phyloP scores from a whole-genome alignment of 2,888 invertebrate species.

The Agrotis puta region DNA sequence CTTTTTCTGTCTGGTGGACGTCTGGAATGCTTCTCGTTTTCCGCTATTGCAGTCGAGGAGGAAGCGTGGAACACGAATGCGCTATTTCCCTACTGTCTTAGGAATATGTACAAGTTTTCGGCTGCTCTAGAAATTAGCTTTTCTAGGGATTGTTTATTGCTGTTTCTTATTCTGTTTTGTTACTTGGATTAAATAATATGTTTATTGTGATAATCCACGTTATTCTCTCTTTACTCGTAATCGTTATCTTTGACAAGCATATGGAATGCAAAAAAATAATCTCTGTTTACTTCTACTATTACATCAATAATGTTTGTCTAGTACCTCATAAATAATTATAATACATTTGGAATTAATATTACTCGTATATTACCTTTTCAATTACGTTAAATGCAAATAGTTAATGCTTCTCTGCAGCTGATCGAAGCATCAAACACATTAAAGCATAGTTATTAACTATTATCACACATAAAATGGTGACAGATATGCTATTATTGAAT shows the following conservation, averaged over 20 bases:
- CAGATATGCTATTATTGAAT: slow-evolving; percentile 27
- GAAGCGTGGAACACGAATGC: slow-evolving; percentile 39
- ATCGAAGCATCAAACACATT: slow-evolving; percentile 22
- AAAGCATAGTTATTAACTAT: slow-evolving; percentile 5
- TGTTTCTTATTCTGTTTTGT: slow-evolving; percentile 1
- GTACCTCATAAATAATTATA: too few species aligned
- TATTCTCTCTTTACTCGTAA: too few species aligned
- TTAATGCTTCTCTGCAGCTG: neutral
- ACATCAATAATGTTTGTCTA: too few species aligned
- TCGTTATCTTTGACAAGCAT: too few species aligned
- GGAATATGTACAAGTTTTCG: slow-evolving; percentile 25
- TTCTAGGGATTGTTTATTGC: slow-evolving; percentile 3
- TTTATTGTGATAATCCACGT: neutral
- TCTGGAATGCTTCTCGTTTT: slow-evolving; percentile 57
- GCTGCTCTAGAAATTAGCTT: slow-evolving; percentile 11
- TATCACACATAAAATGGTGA: slow-evolving; percentile 4
- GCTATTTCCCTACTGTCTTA: slow-evolving; percentile 31
- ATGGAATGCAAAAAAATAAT: too few species aligned
- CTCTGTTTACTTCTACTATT: too few species aligned
- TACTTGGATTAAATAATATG: neutral
- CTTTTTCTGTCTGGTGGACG: slow-evolving; percentile 60
- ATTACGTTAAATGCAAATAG: slow-evolving; percentile 6
- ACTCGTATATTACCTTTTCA: neutral
- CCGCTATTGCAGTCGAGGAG: slow-evolving; percentile 44
- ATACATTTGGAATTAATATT: too few species aligned